Conservation (phyloP, 1,140 invertebrate genomes). For the Chironomus tepperi region DNA sequence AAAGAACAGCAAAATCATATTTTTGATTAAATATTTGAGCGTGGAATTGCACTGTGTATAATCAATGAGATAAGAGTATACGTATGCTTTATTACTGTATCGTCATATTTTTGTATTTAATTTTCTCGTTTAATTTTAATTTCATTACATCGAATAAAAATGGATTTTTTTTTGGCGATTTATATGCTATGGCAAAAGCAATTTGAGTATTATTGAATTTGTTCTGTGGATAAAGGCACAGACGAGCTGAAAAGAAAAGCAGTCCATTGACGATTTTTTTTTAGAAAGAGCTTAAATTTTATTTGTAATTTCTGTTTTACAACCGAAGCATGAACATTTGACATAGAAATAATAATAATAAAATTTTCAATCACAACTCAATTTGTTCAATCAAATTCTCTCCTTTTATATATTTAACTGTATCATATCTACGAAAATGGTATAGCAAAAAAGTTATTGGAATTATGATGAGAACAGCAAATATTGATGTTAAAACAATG, state of each 20-base stretch:
- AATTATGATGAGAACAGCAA: conserved; percentile 5
- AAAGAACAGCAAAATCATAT: too few species aligned
- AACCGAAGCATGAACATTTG: not conserved
- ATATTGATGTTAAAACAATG: not conserved
- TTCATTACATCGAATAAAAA: too few species aligned
- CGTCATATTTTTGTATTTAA: too few species aligned
- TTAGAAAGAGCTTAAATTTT: not conserved
- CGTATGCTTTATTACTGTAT: too few species aligned
- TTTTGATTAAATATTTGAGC: too few species aligned
- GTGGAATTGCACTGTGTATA: too few species aligned
- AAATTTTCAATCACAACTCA: conserved; percentile 20
- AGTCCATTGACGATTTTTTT: not conserved
- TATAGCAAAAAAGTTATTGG: not conserved
- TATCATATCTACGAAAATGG: not conserved
- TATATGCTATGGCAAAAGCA: too few species aligned
- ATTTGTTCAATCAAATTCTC: conserved; percentile 15
- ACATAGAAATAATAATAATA: not conserved
- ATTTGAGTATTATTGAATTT: too few species aligned
- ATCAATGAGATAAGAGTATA: too few species aligned
- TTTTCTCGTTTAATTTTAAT: too few species aligned
- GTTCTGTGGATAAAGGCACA: too few species aligned
- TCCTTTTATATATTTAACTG: not conserved
- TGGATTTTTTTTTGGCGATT: too few species aligned
- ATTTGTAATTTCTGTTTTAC: not conserved
- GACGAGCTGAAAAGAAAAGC: not conserved